Conservation (phyloP, 2,113 vertebrate genomes). For the Phaethornis superciliosus region DNA sequence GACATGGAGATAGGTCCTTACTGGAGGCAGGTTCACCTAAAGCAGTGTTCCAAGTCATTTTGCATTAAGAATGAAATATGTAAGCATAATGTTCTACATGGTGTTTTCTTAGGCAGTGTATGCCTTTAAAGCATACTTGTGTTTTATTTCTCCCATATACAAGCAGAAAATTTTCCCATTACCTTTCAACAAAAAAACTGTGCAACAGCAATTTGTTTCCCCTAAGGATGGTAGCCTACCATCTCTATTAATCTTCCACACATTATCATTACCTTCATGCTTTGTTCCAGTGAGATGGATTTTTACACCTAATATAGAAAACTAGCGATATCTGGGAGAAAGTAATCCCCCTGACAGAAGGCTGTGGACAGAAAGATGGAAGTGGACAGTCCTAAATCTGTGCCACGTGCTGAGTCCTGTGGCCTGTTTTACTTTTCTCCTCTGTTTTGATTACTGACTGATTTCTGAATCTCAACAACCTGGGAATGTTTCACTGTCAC, state of each 20-base stretch:
- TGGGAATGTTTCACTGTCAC: neutral
- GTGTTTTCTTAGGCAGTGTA: neutral
- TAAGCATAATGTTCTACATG: neutral
- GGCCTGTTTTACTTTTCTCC: neutral
- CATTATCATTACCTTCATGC: neutral
- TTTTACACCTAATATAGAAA: neutral
- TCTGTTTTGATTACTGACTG: neutral
- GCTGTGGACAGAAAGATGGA: neutral
- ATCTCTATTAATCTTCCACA: constrained; percentile 24
- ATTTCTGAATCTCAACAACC: neutral
- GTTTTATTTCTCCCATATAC: neutral
- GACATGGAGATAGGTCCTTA: neutral
- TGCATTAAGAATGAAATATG: neutral
- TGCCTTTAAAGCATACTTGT: neutral
- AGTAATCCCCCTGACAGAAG: neutral
- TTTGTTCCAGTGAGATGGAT: neutral
- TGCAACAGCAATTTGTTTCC: neutral
- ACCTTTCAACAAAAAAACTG: constrained; percentile 7
- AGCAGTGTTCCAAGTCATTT: neutral
- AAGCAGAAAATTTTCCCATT: constrained; percentile 18
- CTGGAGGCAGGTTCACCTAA: neutral
- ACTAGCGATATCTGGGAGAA: neutral
- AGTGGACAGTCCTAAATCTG: neutral
- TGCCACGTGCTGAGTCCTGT: neutral
- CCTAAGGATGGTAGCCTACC: neutral